Base-by-base conservation (phyloP, 1,140 invertebrate genomes). In the Octopus bimaculoides region DNA sequence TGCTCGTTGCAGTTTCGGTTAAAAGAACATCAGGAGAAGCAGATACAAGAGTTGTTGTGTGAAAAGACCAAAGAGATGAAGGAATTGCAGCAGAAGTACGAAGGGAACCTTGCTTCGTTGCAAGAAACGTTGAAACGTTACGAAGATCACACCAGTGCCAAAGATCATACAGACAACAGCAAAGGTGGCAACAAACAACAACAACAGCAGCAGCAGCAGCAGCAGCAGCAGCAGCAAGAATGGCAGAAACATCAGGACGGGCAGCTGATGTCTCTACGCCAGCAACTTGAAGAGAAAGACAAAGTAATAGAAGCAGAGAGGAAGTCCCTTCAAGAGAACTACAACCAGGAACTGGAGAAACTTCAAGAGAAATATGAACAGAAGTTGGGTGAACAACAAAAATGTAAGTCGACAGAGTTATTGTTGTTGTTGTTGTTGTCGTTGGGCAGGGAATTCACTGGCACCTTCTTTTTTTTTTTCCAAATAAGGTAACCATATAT, bases 11-110 rank as follows among this genome's bases (percentile, higher is more conserved):
- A 87, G 87, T 77, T 81, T 78, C 82, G 85, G 77, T 84, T 88
- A 80, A 78, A 82, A 53, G 85, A 87, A 74, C 79, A 84, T 56
- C 86, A 87, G 73, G 82, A 86, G 56, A 80, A 85, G 77, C 74
- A 85, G 54, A 83, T 86, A 79, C 79, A 84, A 14, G 79, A 84
- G 4, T 82, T 87, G 71, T 81, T 83, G 74, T 77, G 74, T 4
- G 85, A 87, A 41, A 78, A 82, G 54, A 82, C 82, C 9, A 41
- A 80, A 71, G 86, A 88, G 69, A 81, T 82, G 9, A 80, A 85
- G 20, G 83, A 87, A 74, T 77, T 85, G 55, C 79, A 84, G 52
- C 76, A 78, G 41, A 82, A 84, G 74, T 83, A 86, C 41, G 83
- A 86, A 14, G 79, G 17, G 17, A 56, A 61, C 5, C 66, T 56